Evolutionary conservation across 1,140 invertebrate species (phyloP).

Genomic region (Sitophilus oryzae): DNA sequence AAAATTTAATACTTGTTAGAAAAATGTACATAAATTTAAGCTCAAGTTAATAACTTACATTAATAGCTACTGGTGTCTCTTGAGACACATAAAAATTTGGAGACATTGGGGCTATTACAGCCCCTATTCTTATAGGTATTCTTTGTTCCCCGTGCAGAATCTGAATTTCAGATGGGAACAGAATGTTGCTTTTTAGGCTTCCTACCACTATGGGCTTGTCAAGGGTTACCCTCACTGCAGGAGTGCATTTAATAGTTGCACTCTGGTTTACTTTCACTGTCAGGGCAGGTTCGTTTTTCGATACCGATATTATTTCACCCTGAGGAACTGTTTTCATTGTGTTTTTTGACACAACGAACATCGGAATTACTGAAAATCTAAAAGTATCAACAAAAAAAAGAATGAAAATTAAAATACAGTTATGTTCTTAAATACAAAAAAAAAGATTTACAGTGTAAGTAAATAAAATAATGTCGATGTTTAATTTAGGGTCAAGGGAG

Average conservation of each 20-base stretch:
- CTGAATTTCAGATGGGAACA: constrained; percentile 38
- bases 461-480: too few species aligned
- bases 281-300: constrained; percentile 29
- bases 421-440: neutral
- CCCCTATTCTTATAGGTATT: constrained; percentile 36
- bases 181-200: constrained; percentile 29
- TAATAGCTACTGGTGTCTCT: constrained; percentile 32
- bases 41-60: constrained; percentile 3
- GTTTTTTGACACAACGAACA: constrained; percentile 31
- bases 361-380: constrained; percentile 34
- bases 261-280: constrained; percentile 31
- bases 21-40: neutral
- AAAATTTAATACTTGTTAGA: neutral
- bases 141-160: constrained; percentile 30
- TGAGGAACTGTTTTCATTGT: constrained; percentile 31
- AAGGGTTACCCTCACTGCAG: constrained; percentile 36
- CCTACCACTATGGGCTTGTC: constrained; percentile 34
- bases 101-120: constrained; percentile 36
- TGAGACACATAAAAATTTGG: constrained; percentile 29
- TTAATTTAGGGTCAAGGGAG: too few species aligned
- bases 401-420: neutral
- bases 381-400: neutral
- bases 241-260: constrained; percentile 31
- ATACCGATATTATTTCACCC: constrained; percentile 31
- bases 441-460: too few species aligned